Percentiles rank a stretch among this genome's conserved stretches.
Conservation (phyloP, 2,797 vertebrate genomes). For the Acanthopagrus latus region DNA sequence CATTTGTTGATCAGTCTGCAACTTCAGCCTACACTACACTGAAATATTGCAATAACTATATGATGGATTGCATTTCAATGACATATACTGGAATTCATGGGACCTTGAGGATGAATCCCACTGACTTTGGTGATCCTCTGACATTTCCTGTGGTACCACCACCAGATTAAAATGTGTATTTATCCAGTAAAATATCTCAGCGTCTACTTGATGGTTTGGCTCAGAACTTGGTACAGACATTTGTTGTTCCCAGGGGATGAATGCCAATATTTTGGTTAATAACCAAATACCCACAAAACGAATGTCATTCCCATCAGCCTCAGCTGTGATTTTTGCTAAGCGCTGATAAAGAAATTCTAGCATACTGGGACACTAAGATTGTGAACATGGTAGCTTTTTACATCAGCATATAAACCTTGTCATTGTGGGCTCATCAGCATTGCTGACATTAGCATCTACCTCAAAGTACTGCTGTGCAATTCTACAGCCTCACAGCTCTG, state of each 20-base stretch:
- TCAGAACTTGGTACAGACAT: neutral
- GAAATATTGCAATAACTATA: neutral
- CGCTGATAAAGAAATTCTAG: neutral
- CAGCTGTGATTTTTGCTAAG: neutral
- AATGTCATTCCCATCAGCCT: neutral
- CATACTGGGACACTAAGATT: neutral
- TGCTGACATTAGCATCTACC: neutral
- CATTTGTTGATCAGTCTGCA: neutral
- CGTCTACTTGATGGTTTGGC: neutral
- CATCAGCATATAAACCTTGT: neutral
- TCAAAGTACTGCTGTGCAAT: no score
- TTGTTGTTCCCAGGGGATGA: neutral
- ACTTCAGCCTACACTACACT: neutral
- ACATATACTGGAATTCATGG: neutral
- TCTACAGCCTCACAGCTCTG: neutral
- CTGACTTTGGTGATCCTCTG: neutral
- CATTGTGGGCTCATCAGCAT: neutral
- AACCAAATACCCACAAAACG: neutral
- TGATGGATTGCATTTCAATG: neutral
- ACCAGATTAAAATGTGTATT: neutral
- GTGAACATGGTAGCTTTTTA: neutral
- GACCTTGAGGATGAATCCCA: neutral
- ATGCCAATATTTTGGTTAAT: accelerated
- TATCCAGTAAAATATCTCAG: neutral
- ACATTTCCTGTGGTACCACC: neutral